Evolutionary conservation across 2,113 vertebrate genomes (phyloP).

Genomic region (Aptenodytes patagonicus): DNA sequence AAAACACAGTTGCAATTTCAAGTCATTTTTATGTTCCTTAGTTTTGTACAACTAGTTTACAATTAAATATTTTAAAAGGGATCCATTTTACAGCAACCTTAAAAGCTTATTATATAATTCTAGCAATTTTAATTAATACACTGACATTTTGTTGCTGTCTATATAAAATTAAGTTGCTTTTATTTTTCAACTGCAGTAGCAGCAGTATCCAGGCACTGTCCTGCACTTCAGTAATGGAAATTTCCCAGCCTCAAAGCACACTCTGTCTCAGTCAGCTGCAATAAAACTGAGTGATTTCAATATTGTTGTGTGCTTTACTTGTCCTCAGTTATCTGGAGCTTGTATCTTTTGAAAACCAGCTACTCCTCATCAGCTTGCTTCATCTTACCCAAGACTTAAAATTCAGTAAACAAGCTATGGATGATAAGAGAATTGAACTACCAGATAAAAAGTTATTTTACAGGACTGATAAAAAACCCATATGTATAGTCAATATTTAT

Average conservation of each 20-base stretch:
- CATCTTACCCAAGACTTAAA: conserved; percentile 12
- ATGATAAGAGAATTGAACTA: background rate
- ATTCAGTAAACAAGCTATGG: conserved; percentile 13
- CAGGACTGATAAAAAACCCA: background rate
- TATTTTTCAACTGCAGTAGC: conserved; percentile 36
- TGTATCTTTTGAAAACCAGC: conserved; percentile 44
- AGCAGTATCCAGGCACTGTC: conserved; percentile 29
- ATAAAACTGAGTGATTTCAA: conserved; percentile 49
- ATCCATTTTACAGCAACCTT: background rate
- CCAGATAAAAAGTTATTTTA: background rate
- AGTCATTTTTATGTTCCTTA: background rate
- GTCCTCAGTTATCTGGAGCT: conserved; percentile 34
- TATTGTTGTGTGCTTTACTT: conserved; percentile 43
- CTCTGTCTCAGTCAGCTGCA: conserved; percentile 57
- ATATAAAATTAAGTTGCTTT: conserved; percentile 7
- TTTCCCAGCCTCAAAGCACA: conserved; percentile 57
- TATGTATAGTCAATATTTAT: background rate
- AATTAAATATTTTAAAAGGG: background rate
- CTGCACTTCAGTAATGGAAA: conserved; percentile 58
- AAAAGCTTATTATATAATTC: background rate
- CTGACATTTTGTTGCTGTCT: background rate
- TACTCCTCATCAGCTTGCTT: conserved; percentile 31
- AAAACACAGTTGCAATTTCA: background rate
- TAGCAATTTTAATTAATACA: background rate
- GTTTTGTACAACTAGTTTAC: background rate